Evolutionary conservation across 2,888 invertebrate species (phyloP).

Genomic region (Epistrophe grossulariae): DNA sequence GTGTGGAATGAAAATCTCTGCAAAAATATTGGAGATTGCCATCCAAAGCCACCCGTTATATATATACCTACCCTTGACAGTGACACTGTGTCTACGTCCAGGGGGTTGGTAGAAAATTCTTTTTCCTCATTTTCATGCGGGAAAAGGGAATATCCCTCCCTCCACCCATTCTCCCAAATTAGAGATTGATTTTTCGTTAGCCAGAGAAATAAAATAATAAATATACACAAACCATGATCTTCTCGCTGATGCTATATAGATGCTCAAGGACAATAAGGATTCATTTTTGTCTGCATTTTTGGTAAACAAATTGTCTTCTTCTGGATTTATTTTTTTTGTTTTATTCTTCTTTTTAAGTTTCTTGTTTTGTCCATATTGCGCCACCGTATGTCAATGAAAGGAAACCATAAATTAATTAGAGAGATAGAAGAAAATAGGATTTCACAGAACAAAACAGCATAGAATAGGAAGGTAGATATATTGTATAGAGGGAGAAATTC

Average conservation of each 20-base stretch:
- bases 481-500: constrained; percentile 33
- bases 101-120: not conserved
- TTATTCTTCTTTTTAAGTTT: not conserved
- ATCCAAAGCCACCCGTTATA: constrained; percentile 26
- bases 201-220: constrained; percentile 4
- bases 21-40: constrained; percentile 51
- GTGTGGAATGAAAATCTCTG: constrained; percentile 47
- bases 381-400: constrained; percentile 72
- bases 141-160: not conserved
- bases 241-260: constrained; percentile 14
- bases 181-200: constrained; percentile 67
- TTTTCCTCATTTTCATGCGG: constrained; percentile 5
- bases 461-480: no score
- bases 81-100: constrained; percentile 54
- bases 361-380: constrained; percentile 66
- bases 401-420: constrained; percentile 75
- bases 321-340: not conserved
- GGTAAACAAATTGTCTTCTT: constrained; percentile 58
- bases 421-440: constrained; percentile 59
- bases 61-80: constrained; percentile 72
- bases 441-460: constrained; percentile 20
- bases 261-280: constrained; percentile 67
- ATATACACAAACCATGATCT: constrained; percentile 36
- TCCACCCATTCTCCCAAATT: not conserved
- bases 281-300: constrained; percentile 67